Evolutionary conservation across 2,888 invertebrate species (phyloP).

Genomic region (Bugula neritina): DNA sequence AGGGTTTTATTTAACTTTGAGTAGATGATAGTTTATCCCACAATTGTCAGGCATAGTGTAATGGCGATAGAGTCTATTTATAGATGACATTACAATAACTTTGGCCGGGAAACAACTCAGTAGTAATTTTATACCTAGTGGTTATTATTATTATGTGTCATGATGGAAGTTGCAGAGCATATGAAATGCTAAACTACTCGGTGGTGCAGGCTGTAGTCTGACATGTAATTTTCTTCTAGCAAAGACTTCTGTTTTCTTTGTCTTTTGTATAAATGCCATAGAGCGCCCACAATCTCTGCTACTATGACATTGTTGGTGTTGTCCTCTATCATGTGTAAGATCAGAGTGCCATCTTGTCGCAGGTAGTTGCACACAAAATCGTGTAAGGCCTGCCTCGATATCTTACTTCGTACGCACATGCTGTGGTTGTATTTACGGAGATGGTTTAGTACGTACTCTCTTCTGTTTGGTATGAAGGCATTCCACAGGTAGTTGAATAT

Average conservation of each 20-base stretch:
- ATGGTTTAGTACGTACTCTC: neutral
- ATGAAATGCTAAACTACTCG: no score
- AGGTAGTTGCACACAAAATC: slow-evolving; percentile 51
- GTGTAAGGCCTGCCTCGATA: neutral
- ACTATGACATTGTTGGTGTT: slow-evolving; percentile 53
- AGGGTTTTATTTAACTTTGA: no score
- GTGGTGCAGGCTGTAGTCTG: neutral
- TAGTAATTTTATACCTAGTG: no score
- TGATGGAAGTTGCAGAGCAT: no score
- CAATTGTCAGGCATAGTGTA: no score
- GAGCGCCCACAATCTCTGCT: slow-evolving; percentile 49
- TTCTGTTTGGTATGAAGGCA: slow-evolving; percentile 22
- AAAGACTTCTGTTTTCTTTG: neutral
- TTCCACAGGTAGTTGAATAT: slow-evolving; percentile 54
- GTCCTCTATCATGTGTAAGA: slow-evolving; percentile 49
- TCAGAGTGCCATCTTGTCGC: slow-evolving; percentile 50
- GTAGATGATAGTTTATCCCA: no score
- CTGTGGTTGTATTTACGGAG: neutral
- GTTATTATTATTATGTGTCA: no score
- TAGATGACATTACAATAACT: no score
- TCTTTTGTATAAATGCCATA: slow-evolving; percentile 49
- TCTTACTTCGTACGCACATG: neutral
- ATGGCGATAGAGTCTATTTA: no score
- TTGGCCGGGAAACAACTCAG: no score
- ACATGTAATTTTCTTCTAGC: neutral